phyloP scores from a whole-genome alignment of 2,797 vertebrate species.

The Brachyrhaphis roseni region DNA sequence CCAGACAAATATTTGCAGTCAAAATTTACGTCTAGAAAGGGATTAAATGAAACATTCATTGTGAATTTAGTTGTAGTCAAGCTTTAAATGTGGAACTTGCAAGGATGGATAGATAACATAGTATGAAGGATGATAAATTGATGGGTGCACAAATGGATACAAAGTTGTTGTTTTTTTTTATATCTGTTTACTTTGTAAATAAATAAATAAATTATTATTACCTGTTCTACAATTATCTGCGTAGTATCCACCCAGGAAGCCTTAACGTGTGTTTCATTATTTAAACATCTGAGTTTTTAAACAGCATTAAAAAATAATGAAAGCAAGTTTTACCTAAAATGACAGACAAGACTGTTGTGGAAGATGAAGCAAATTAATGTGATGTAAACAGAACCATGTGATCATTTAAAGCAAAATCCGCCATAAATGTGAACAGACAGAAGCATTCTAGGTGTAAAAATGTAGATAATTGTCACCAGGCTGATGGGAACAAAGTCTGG shows the following conservation, averaged over 20 bases:
- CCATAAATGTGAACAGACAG: background rate
- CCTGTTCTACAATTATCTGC: background rate
- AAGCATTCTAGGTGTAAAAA: background rate
- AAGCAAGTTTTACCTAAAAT: background rate
- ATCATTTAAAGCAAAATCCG: background rate
- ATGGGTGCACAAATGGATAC: background rate
- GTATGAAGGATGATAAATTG: background rate
- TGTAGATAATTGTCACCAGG: background rate
- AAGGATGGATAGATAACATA: background rate
- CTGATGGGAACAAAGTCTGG: background rate
- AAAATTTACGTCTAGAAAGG: background rate
- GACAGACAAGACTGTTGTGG: background rate
- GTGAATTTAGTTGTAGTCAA: background rate
- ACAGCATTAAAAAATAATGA: background rate
- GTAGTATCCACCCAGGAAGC: background rate
- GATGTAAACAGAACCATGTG: background rate
- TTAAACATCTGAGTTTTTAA: background rate
- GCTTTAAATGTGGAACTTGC: background rate
- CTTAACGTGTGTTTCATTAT: background rate
- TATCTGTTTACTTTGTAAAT: background rate
- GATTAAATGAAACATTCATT: background rate
- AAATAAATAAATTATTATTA: background rate
- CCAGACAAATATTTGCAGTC: background rate
- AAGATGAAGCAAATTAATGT: background rate
- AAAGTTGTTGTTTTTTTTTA: background rate